Evolutionary conservation across 2,113 vertebrate genomes (phyloP), one percentile per base, ranked within the genome.

Genomic region (Anhinga rufa): DNA sequence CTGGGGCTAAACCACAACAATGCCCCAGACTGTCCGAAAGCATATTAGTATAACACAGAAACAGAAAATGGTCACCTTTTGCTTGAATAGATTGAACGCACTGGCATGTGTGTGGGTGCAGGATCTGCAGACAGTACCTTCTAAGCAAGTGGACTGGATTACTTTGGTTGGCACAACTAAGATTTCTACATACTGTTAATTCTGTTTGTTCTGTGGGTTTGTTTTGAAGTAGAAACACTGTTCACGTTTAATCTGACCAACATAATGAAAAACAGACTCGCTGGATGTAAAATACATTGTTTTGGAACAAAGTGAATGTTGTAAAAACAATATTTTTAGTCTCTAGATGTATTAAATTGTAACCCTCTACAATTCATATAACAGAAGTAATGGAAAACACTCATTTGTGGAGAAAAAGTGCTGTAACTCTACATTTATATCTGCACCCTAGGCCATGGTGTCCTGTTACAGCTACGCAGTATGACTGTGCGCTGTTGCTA

Each of bases 21-120:
- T 40, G 38, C 90, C 13, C 93, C 82, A 4, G 95, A 88, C 5
- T 68, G 60, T 14, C 40, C 79, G 1, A 83, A 46, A 34, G 65
- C 87, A 3, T 97, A 92, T 83, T 82, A 96, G 88, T 97, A 96
- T 28, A 97, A 96, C 86, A 93, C 87, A 86, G 94, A 97, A 93
- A 97, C 9, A 4, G 83, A 95, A 49, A 96, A 96, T 5, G 95
- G 95, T 34, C 88, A 94, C 44, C 91, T 98, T 66, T 58, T 97
- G 69, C 38, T 60, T 42, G 14, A 62, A 25, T 10, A 28, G 38
- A 3, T 10, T n/a, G 83, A 81, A 28, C 3, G 2, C 6, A 2
- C n/a, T 58, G 34, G 38, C 36, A 54, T 0, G 0, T 36, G 70
- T 68, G 52, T 0, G 0, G 15, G 29, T 46, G 42, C 20, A 28